These are phyloP conservation scores for Melopsittacus undulatus DNA, from an alignment of 2,797 vertebrate species.

Conservation along the genomic window DNA sequence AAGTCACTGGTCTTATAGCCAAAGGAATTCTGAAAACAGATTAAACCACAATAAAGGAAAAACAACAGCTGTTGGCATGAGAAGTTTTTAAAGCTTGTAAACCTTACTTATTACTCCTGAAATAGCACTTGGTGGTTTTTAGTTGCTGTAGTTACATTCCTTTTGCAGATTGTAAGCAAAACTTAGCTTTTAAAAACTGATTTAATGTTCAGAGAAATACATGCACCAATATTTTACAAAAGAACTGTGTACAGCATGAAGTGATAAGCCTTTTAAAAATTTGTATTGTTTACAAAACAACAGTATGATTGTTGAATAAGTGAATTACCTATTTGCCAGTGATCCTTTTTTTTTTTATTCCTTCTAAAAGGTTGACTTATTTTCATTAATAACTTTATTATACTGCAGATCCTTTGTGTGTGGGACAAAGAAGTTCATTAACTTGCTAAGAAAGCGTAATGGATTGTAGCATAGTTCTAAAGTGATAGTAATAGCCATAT, in stretches of 20 bases:
- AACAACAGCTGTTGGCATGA: not conserved
- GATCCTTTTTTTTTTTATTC: constrained; percentile 28
- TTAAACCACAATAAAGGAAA: constrained; percentile 8
- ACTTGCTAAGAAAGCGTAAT: not conserved
- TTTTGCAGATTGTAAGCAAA: constrained; percentile 13
- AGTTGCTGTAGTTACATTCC: constrained; percentile 2
- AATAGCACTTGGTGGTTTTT: constrained; percentile 13
- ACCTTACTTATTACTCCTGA: constrained; percentile 34
- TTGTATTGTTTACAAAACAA: constrained; percentile 48
- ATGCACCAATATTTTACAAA: constrained; percentile 41
- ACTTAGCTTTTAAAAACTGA: not conserved
- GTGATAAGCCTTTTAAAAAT: not conserved
- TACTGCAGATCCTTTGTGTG: constrained; percentile 4
- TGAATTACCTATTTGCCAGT: constrained; percentile 22
- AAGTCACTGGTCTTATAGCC: constrained; percentile 18
- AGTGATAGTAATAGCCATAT: constrained; percentile 54
- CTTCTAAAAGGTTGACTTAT: constrained; percentile 42
- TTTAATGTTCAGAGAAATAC: not conserved
- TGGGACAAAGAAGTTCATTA: constrained; percentile 40
- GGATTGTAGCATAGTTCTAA: constrained; percentile 43
- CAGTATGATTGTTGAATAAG: constrained; percentile 18
- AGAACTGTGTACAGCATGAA: constrained; percentile 39
- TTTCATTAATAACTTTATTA: constrained; percentile 44
- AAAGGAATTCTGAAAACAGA: constrained; percentile 13
- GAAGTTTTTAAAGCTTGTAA: constrained; percentile 38